These are phyloP conservation scores for Oegoconia quadripuncta DNA, from an alignment of 2,888 invertebrate species.

Conservation along the genomic window DNA sequence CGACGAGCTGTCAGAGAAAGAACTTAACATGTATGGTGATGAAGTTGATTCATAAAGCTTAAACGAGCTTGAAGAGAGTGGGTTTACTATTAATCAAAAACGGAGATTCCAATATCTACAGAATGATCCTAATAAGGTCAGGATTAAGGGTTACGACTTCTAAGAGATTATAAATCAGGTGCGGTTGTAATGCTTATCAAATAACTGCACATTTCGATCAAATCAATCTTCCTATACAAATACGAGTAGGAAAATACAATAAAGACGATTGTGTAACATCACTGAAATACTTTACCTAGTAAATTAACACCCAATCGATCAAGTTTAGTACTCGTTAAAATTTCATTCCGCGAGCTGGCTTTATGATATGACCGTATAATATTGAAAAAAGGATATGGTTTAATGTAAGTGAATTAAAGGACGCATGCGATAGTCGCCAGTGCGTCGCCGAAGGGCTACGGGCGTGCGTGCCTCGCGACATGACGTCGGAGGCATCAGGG, in stretches of 20 bases:
- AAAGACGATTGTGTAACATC: neutral
- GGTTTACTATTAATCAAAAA: too few species aligned
- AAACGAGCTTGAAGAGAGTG: too few species aligned
- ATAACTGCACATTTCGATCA: too few species aligned
- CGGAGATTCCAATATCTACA: too few species aligned
- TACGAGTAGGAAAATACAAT: neutral
- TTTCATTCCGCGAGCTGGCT: slow-evolving; percentile 15
- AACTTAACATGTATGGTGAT: too few species aligned
- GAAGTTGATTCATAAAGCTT: too few species aligned
- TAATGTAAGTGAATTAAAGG: slow-evolving; percentile 31
- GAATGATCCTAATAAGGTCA: too few species aligned
- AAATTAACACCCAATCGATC: neutral
- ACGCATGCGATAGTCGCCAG: slow-evolving; percentile 8
- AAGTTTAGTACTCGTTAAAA: slow-evolving; percentile 17
- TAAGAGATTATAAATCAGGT: too few species aligned
- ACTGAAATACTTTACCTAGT: neutral
- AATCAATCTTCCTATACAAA: too few species aligned
- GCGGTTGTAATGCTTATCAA: too few species aligned
- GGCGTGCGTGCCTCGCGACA: slow-evolving; percentile 49
- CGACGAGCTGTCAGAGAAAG: too few species aligned
- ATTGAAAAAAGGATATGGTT: slow-evolving; percentile 2
- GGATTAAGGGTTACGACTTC: too few species aligned
- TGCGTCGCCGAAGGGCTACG: slow-evolving; percentile 42
- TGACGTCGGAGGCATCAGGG: slow-evolving; percentile 46
- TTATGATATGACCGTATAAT: neutral